These are phyloP conservation scores for Zoanthus sansibaricus DNA, from an alignment of 92 coral and sea anemone genomes.

Conservation along the genomic window DNA sequence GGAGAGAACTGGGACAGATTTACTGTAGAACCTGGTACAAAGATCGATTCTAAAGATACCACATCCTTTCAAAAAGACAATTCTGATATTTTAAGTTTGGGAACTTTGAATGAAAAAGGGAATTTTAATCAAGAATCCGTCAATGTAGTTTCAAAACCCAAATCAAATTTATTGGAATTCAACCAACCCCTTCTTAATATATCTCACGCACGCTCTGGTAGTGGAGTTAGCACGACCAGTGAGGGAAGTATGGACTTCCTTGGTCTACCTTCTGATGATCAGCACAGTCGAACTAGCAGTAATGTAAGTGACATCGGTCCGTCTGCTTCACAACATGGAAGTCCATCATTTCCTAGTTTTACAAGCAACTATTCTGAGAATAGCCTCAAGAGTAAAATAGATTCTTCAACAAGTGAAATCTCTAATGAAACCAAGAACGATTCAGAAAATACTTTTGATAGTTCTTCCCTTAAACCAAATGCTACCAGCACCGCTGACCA, in stretches of 20 bases:
- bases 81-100: constrained; percentile 40
- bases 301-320: constrained; percentile 60
- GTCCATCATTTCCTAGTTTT: constrained; percentile 65
- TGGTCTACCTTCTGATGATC: constrained; percentile 45
- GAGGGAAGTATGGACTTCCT: constrained; percentile 75
- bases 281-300: constrained; percentile 76
- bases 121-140: constrained; percentile 12
- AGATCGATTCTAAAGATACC: neutral
- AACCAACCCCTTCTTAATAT: constrained; percentile 35
- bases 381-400: constrained; percentile 33
- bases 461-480: neutral
- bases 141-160: neutral
- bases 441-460: neutral
- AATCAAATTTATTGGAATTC: constrained; percentile 38
- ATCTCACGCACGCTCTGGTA: constrained; percentile 72
- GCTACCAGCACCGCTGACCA: neutral
- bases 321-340: constrained; percentile 62
- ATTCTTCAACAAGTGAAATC: constrained; percentile 25
- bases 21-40: neutral
- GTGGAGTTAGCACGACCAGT: constrained; percentile 77
- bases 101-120: constrained; percentile 24
- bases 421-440: neutral
- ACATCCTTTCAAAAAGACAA: constrained; percentile 55
- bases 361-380: constrained; percentile 41
- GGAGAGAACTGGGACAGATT: constrained; percentile 40